phyloP scores from a whole-genome alignment of 1,140 invertebrate species.

The Camponotus pennsylvanicus region DNA sequence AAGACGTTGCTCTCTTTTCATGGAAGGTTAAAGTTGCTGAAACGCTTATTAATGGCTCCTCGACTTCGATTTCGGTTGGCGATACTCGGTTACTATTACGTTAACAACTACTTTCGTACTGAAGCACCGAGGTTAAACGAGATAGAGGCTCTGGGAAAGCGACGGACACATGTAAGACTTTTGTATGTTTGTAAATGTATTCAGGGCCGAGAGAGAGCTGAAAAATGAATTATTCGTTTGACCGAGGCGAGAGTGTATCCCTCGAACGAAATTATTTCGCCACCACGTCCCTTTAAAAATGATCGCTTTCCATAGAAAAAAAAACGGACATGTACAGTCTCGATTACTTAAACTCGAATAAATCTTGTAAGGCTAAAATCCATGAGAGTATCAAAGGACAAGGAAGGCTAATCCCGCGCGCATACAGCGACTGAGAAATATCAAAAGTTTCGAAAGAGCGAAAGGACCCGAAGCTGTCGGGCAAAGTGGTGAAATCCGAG shows the following conservation, averaged over 20 bases:
- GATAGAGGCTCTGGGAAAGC: constrained; percentile 60
- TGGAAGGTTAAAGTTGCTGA: constrained; percentile 16
- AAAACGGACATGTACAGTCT: not conserved
- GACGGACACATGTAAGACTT: constrained; percentile 58
- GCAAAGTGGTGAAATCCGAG: constrained; percentile 78
- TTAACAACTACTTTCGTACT: constrained; percentile 72
- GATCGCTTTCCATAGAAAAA: constrained; percentile 8
- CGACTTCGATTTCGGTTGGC: constrained; percentile 28
- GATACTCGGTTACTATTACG: constrained; percentile 64
- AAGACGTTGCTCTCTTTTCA: not conserved
- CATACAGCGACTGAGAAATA: constrained; percentile 21
- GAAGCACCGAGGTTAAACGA: constrained; percentile 48
- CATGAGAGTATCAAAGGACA: not conserved
- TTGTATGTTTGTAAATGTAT: constrained; percentile 65
- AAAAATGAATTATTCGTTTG: constrained; percentile 55
- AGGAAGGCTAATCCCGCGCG: constrained; percentile 37
- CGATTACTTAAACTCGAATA: constrained; percentile 31
- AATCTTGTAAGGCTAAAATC: constrained; percentile 27
- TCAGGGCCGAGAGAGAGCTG: constrained; percentile 66
- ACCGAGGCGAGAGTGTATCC: not conserved
- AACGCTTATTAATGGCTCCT: constrained; percentile 43
- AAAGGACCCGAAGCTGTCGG: constrained; percentile 72
- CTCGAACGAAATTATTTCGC: constrained; percentile 8
- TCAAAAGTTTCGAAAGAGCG: constrained; percentile 73
- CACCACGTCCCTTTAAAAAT: not conserved